Base-by-base conservation (phyloP, 1,140 invertebrate species). In the Parasteatoda tepidariorum region DNA sequence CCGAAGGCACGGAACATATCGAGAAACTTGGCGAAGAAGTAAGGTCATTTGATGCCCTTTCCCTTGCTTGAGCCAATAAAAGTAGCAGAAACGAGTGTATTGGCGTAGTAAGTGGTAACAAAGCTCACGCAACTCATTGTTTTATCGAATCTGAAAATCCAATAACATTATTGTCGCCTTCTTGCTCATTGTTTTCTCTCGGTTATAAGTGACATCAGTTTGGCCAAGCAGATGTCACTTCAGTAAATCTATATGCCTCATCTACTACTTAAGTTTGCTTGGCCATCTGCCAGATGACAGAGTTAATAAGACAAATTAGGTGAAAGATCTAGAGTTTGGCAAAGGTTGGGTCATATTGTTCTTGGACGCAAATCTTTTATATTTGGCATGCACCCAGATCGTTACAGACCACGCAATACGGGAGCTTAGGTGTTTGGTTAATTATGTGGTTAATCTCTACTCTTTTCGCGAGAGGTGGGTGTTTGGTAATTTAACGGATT, bases 261-360 rank as follows among this genome's bases (percentile, higher is more conserved):
- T 68, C 75, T 79, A 67, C 67, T 79, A 79, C 75, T 79, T 79
- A 79, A 79, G 62, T 31, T 34, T 18, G 75, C 33, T 41, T 79
- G 75, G 75, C 75, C 41, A 55, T 66, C 24, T 59, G 75, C 75
- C 75, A 79, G 75, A 55, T 57, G 75, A 79, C 41, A 79, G 75
- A 79, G 62, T 79, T 79, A 79, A 79, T 79, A 79, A 79, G 75
- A 79, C 59, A 79, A 79, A 79, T 79, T 79, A 79, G 75, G 75
- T 67, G 75, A 79, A 79, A 79, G 75, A 79, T 67, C 64, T 61
- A 57, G 48, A 59, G 64, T 55, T 79, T 57, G 64, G 38, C 26
- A 66, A 78, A 78, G 62, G 62, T 79, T 67, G 75, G 38, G 64
- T 79, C 64, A 68, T 79, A 62, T 79, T 79, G 75, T 68, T 79